Conservation (phyloP, 2,888 invertebrate species). For the Nipponacmea schrenckii region DNA sequence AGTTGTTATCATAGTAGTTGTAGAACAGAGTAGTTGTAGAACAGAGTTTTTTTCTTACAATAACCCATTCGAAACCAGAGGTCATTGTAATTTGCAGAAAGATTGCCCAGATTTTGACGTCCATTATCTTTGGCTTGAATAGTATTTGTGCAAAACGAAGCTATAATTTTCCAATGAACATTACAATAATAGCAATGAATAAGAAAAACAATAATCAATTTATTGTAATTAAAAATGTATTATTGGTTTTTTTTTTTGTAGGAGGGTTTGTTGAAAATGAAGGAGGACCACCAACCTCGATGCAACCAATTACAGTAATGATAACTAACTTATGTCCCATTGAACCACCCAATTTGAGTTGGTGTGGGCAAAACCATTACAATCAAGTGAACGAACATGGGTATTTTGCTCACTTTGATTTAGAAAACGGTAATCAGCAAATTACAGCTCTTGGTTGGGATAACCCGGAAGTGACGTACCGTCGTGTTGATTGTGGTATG, state of each 20-base stretch:
- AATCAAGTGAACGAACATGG: constrained; percentile 6
- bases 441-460: constrained; percentile 14
- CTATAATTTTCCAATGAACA: too few species aligned
- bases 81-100: too few species aligned
- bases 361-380: constrained; percentile 42
- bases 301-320: constrained; percentile 41
- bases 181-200: too few species aligned
- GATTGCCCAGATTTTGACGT: too few species aligned
- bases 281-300: constrained; percentile 31
- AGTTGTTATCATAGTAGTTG: too few species aligned
- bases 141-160: too few species aligned
- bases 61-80: too few species aligned
- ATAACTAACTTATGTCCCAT: constrained; percentile 51
- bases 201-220: too few species aligned
- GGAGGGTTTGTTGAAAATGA: constrained; percentile 49
- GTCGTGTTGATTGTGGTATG: constrained; percentile 9
- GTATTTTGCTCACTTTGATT: constrained; percentile 20
- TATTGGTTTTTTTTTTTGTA: constrained; percentile 19
- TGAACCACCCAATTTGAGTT: constrained; percentile 40
- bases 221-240: background rate
- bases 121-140: too few species aligned
- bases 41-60: too few species aligned
- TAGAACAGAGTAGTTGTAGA: too few species aligned
- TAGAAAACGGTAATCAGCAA: constrained; percentile 9
- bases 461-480: constrained; percentile 21